Base-by-base conservation (phyloP, 2,888 invertebrate species). In the Lithophane socia region DNA sequence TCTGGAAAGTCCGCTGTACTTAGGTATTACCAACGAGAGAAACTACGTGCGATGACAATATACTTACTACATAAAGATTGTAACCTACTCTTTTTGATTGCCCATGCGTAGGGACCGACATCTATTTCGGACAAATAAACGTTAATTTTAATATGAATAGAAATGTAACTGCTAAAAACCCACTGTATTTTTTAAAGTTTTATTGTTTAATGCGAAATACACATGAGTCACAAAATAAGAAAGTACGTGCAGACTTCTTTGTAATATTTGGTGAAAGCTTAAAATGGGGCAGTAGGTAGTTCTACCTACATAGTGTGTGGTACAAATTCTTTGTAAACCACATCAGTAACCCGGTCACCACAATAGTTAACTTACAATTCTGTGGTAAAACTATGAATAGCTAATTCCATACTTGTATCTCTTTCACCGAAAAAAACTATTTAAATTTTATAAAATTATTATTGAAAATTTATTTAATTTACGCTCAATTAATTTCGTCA, bases 211-310 rank as follows among this genome's bases (percentile, higher is more conserved):
- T 60, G 52, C 47, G 16, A 75, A 65, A 68, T 44, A 18, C 63
- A 77, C 16, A 56, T 83, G 85, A 85, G 66, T 85, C 85, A 83
- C 7, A 61, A 63, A 52, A 73, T 47, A 84, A 82, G 85, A 77
- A 88, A 87, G 85, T 85, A 67, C 18, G 49, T 76, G 44, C n/a
- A 77, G 24, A 74, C 79, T 52, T 16, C 72, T 74, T 79, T 73
- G 74, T 76, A 69, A 74, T 80, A 81, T 83, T 77, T 72, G 64
- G 86, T 75, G 86, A 83, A 86, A 83, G 83, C 86, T 68, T 75
- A 29, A 75, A 80, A 86, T 82, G 68, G 78, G 64, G 54, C 70
- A 72, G 44, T 64, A 70, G 49, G 44, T 64, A 70, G 49, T 5
- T 75, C 54, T 13, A 44, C 66, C 67, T 83, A 77, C 61, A 58